phyloP scores from a whole-genome alignment of 2,113 vertebrate genomes.

The Sturnira hondurensis region DNA sequence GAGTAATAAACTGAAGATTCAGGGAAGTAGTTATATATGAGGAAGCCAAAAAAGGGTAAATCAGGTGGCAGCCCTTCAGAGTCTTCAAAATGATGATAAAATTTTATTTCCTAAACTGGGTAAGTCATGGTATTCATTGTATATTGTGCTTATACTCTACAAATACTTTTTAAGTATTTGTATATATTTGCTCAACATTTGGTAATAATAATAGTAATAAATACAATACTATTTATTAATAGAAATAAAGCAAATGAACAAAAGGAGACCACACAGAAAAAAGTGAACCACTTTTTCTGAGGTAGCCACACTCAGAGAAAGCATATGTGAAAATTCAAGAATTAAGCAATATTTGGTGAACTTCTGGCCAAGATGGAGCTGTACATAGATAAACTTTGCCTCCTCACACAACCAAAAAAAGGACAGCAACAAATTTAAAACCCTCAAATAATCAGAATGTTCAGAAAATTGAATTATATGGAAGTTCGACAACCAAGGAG shows the following conservation, averaged over 20 bases:
- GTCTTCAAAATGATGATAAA: background rate
- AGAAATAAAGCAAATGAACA: background rate
- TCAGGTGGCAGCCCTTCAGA: background rate
- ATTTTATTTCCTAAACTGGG: background rate
- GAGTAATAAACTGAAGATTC: background rate
- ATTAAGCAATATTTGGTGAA: background rate
- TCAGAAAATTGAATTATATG: too few species aligned
- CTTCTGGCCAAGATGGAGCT: too few species aligned
- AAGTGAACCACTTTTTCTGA: background rate
- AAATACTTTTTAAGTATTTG: background rate
- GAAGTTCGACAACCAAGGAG: too few species aligned
- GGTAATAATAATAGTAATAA: background rate
- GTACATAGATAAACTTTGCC: too few species aligned
- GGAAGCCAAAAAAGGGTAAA: background rate
- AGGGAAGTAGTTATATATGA: background rate
- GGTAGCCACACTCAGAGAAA: background rate
- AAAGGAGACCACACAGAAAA: background rate
- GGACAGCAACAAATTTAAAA: too few species aligned
- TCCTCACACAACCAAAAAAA: too few species aligned
- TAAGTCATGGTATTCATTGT: background rate
- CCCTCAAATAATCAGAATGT: too few species aligned
- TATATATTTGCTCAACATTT: background rate
- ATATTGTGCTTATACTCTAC: background rate
- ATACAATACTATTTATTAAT: background rate
- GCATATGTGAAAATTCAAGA: background rate